Evolutionary conservation across 2,888 invertebrate genomes (phyloP).

Genomic region (Brenthis hecate): DNA sequence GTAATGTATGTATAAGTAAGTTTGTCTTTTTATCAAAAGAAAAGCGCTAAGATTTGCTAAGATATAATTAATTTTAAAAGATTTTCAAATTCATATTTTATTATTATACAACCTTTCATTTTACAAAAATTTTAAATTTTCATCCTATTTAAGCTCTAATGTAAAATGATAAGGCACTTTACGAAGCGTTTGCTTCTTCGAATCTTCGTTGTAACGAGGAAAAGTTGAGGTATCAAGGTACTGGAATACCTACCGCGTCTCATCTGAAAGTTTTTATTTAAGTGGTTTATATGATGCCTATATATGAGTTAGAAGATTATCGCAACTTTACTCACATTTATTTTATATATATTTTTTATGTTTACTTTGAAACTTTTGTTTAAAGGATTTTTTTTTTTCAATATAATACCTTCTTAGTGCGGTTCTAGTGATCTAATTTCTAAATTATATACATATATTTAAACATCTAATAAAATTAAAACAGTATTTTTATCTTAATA

Average conservation of each 20-base stretch:
- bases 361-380: background rate
- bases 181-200: constrained; percentile 9
- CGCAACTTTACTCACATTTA: background rate
- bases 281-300: constrained; percentile 2
- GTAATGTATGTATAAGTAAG: background rate
- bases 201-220: constrained; percentile 5
- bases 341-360: background rate
- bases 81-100: background rate
- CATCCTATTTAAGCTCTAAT: background rate
- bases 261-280: background rate
- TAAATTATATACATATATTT: no score
- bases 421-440: background rate
- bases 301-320: background rate
- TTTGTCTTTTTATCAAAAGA: background rate
- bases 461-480: no score
- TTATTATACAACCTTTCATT: background rate
- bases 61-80: background rate
- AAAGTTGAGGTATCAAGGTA: constrained; percentile 15
- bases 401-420: no score
- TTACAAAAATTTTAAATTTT: constrained; percentile 2
- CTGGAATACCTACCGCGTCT: constrained; percentile 1
- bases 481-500: no score
- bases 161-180: constrained; percentile 5
- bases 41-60: no score
- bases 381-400: background rate